Base-by-base conservation (phyloP, 2,888 invertebrate genomes). In the Sisyra nigra region DNA sequence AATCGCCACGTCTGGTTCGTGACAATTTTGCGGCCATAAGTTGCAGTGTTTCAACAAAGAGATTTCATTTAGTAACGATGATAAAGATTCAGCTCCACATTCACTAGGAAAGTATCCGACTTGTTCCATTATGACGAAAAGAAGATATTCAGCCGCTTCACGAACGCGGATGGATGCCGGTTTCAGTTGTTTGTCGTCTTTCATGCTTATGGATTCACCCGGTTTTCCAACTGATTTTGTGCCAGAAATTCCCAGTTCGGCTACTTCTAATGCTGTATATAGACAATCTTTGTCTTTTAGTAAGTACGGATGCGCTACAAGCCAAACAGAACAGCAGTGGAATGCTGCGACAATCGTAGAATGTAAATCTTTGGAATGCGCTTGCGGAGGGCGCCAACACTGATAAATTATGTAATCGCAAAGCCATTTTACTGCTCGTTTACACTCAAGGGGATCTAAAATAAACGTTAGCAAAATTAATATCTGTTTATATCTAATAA, bases 341-440 rank as follows among this genome's bases (percentile, higher is more conserved):
- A 94, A 87, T 45, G 98, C 81, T 51, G 89, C 85, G 54, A 96
- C 89, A 48, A 91, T 89, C 39, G 91, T 86, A 15, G 93, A 93
- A 67, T 96, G 94, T 49, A 91, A 70, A 68, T 91, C 91, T 60
- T 91, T 86, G 40, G 89, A 91, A 67, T 93, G 92, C 35, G 83
- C 87, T 45, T 80, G 93, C 43, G 89, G 96, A 43, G 92, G 96
- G 49, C 92, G 78, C 54, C 86, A 86, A 67, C 94, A 93, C 61
- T 94, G 94, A 60, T 86, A 84, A 43, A 87, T 81, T 54, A 98
- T 94, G 66, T 96, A 97, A 68, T 97, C 93, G 65, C 97, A 98
- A 45, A 98, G 77, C 88, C 94, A 96, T 55, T 93, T 93, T 15
- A 97, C 93, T 10, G 89, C 88, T 55, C 89, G 72, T 65, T 86